A percentile compares a stretch with the other conserved stretches of the same genome.
Conservation (phyloP, 1,140 invertebrate species). For the Drosophila eugracilis region DNA sequence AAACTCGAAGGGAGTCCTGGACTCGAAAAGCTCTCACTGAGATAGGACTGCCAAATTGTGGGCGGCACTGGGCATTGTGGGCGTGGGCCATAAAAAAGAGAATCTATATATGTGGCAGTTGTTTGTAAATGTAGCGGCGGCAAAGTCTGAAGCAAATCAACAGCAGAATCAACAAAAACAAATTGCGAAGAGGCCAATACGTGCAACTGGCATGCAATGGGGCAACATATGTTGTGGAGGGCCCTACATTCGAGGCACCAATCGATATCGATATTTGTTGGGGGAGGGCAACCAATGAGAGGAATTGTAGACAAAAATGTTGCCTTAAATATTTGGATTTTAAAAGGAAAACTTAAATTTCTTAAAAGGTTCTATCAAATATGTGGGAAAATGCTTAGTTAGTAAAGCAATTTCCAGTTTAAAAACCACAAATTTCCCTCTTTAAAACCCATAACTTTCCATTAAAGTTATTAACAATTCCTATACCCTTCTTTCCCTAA, state of each 20-base stretch:
- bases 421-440: too few relatives aligned
- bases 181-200: conserved; percentile 37
- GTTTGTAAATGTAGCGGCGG: conserved; percentile 5
- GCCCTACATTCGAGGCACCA: not conserved
- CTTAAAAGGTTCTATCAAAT: too few relatives aligned
- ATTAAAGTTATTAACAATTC: not conserved
- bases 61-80: too few relatives aligned
- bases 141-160: conserved; percentile 41
- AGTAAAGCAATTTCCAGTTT: too few relatives aligned
- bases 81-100: conserved; percentile 23
- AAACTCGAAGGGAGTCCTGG: conserved; percentile 44
- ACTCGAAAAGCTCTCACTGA: conserved; percentile 17
- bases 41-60: conserved; percentile 28
- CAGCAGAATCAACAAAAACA: conserved; percentile 58
- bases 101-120: conserved; percentile 14
- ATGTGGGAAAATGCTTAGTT: too few relatives aligned
- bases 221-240: conserved; percentile 35
- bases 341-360: not conserved
- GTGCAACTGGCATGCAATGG: conserved; percentile 20
- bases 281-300: too few relatives aligned
- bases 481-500: not conserved
- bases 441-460: too few relatives aligned
- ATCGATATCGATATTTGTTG: conserved; percentile 28
- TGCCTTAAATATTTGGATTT: not conserved
- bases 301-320: not conserved